phyloP scores from a whole-genome alignment of 2,113 vertebrate species.

The Hirundichthys speculiger region DNA sequence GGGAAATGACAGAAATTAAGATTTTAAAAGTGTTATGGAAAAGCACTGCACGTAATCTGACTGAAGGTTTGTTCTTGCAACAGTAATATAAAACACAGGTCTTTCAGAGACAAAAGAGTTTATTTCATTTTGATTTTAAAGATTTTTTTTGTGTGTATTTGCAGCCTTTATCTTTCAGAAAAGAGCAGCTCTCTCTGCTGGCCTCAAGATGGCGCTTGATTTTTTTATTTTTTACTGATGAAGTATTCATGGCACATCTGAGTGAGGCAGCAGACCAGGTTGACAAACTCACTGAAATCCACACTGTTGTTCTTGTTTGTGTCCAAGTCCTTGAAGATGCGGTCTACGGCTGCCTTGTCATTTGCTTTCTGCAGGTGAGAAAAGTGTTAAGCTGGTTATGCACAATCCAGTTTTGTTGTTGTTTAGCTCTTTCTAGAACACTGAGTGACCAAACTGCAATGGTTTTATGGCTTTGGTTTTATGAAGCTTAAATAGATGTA shows the following conservation, averaged over 20 bases:
- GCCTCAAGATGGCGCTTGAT: conserved; percentile 37
- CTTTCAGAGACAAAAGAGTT: conserved; percentile 11
- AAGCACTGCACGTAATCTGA: too few relatives aligned
- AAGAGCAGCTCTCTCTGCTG: conserved; percentile 1
- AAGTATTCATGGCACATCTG: conserved; percentile 68
- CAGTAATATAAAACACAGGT: conserved; percentile 1
- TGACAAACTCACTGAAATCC: conserved; percentile 77
- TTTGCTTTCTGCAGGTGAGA: conserved; percentile 45
- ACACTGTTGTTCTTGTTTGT: conserved; percentile 67
- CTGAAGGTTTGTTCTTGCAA: neutral
- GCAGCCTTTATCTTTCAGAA: neutral
- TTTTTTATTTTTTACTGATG: conserved; percentile 17
- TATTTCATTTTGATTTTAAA: conserved; percentile 48
- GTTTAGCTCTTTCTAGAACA: too few relatives aligned
- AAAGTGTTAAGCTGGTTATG: neutral
- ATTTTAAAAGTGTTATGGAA: too few relatives aligned
- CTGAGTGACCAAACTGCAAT: too few relatives aligned
- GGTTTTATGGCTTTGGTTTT: too few relatives aligned
- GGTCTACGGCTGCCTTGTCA: conserved; percentile 60
- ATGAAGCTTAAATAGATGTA: too few relatives aligned
- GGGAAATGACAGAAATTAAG: too few relatives aligned
- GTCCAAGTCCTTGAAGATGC: conserved; percentile 75
- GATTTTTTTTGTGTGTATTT: neutral
- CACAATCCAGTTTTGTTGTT: too few relatives aligned
- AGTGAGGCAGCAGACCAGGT: conserved; percentile 64